A percentile compares a stretch with the other conserved stretches of the same genome.
Conservation (phyloP, 30 jellyfish, hydroid and myxozoan genomes). For the Clytia hemisphaerica region DNA sequence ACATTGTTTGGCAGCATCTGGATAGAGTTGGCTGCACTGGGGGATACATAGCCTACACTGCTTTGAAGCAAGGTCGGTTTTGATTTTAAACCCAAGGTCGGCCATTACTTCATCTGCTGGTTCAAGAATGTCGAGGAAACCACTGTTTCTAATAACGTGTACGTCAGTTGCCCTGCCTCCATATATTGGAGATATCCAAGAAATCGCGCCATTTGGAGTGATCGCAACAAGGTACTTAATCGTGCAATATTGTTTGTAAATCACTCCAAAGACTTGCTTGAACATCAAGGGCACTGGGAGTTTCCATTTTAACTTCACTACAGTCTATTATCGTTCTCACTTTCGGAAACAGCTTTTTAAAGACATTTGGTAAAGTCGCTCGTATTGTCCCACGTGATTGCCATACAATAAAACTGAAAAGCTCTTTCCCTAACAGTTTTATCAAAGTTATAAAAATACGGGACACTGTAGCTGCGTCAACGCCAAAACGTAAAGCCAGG, state of each 20-base stretch:
- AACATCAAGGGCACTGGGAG: constrained; percentile 11
- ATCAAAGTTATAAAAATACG: neutral
- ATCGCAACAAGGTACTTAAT: constrained; percentile 32
- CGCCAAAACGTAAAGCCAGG: too few relatives aligned
- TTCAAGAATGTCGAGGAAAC: constrained; percentile 21
- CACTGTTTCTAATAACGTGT: constrained; percentile 23
- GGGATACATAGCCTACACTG: constrained; percentile 43
- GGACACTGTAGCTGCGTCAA: neutral
- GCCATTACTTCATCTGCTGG: constrained; percentile 50
- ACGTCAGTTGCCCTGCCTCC: constrained; percentile 58
- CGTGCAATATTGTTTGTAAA: constrained; percentile 55
- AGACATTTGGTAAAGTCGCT: neutral
- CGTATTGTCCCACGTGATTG: constrained; percentile 5
- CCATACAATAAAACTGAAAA: neutral
- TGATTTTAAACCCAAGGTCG: constrained; percentile 43
- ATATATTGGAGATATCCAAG: constrained; percentile 53
- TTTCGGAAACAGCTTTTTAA: constrained; percentile 6
- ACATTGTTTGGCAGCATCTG: constrained; percentile 42
- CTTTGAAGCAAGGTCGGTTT: constrained; percentile 11
- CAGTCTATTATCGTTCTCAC: constrained; percentile 19
- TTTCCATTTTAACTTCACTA: neutral
- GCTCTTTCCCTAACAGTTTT: neutral
- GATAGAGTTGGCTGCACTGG: neutral
- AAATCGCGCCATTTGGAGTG: constrained; percentile 54
- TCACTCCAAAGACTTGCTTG: constrained; percentile 3